A percentile compares a stretch with the other conserved stretches of the same genome.
Evolutionary conservation across 1,140 invertebrate genomes (phyloP).

Genomic region (Drosophila repleta): DNA sequence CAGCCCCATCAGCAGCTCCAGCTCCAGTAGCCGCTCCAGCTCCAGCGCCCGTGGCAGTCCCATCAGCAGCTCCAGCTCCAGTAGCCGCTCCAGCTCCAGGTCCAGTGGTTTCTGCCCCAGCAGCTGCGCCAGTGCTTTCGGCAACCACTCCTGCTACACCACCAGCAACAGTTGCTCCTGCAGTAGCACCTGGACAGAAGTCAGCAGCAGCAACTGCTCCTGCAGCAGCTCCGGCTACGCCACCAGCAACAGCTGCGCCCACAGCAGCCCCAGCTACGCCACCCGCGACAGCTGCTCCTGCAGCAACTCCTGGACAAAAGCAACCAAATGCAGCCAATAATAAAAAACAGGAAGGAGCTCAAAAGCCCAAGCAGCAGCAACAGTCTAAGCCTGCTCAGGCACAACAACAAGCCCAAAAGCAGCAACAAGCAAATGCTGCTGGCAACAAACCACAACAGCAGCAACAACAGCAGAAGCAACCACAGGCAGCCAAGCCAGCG

Average conservation of each 20-base stretch:
- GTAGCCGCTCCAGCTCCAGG: not conserved
- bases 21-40: not conserved
- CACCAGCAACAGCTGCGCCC: not conserved
- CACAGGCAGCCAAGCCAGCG: conserved; percentile 32
- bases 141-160: not conserved
- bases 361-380: conserved; percentile 45
- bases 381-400: conserved; percentile 11
- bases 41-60: not conserved
- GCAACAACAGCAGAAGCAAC: conserved; percentile 38
- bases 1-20: not conserved
- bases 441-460: conserved; percentile 37
- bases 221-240: not conserved
- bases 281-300: conserved; percentile 9
- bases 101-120: not conserved
- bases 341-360: conserved; percentile 52
- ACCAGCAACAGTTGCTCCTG: not conserved
- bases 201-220: not conserved
- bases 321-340: conserved; percentile 7
- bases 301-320: conserved; percentile 28
- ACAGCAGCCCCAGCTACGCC: conserved; percentile 1
- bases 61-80: not conserved
- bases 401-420: conserved; percentile 30
- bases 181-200: not conserved
- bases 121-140: too few relatives aligned
- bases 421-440: conserved; percentile 3